phyloP scores from a whole-genome alignment of 2,797 vertebrate genomes.

The Rallus crepitans region DNA sequence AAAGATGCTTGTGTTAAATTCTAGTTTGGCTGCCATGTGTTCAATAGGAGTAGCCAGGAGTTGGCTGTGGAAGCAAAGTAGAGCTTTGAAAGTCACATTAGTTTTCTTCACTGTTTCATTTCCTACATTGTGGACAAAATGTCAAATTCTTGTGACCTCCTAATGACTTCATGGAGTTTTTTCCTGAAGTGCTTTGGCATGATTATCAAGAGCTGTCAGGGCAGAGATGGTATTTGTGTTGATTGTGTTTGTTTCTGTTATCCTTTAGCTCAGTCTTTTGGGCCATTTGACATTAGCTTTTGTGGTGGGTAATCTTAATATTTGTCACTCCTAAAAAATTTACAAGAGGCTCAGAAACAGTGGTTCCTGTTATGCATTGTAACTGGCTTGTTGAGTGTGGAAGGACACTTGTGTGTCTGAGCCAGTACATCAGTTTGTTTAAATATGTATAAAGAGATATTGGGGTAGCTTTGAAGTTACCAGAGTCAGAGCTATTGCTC shows the following conservation, averaged over 20 bases:
- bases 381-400: not conserved
- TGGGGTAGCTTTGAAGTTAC: not conserved
- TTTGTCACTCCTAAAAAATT: constrained; percentile 32
- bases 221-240: not conserved
- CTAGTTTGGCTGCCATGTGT: not conserved
- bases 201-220: not conserved
- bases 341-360: not conserved
- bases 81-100: not conserved
- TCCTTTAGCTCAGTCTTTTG: not conserved
- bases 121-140: not conserved
- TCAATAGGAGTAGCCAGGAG: not conserved
- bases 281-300: not conserved
- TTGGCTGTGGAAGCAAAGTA: not conserved
- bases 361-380: not conserved
- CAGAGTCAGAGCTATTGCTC: not conserved
- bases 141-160: not conserved
- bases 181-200: not conserved
- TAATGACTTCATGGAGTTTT: not conserved
- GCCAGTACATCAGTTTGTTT: constrained; percentile 2
- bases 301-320: not conserved
- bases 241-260: not conserved
- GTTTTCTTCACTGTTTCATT: not conserved
- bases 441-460: not conserved
- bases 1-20: not conserved
- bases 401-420: not conserved